phyloP scores from a whole-genome alignment of 2,888 invertebrate species.

The Athalia circularis region DNA sequence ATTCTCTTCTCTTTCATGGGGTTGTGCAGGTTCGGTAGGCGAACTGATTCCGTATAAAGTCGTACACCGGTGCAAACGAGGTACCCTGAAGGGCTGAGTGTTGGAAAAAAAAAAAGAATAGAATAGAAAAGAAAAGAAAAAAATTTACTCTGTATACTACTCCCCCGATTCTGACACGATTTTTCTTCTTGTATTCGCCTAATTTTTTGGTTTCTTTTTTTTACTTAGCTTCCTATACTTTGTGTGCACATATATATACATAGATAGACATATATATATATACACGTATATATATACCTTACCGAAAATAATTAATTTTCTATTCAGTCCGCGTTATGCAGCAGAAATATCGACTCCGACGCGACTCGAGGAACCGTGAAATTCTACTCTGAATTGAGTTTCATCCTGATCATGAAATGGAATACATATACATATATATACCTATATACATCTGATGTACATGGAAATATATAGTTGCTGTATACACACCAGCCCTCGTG shows the following conservation, averaged over 20 bases:
- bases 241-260: not conserved
- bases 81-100: not conserved
- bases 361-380: conserved; percentile 49
- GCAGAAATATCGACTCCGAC: conserved; percentile 46
- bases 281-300: conserved; percentile 1
- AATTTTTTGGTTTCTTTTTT: not conserved
- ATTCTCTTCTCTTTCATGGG: not conserved
- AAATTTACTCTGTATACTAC: too few species aligned
- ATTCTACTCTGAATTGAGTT: conserved; percentile 48
- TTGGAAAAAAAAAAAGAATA: not conserved
- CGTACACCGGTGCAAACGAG: conserved; percentile 48
- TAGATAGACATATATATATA: not conserved
- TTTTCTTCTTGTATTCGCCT: not conserved
- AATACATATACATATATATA: not conserved
- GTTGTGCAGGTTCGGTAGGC: conserved; percentile 3
- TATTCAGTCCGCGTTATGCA: conserved; percentile 46
- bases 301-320: conserved; percentile 51
- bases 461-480: conserved; percentile 9
- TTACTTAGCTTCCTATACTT: conserved; percentile 6
- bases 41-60: conserved; percentile 45
- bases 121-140: not conserved
- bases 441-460: not conserved
- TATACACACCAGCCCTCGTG: not conserved
- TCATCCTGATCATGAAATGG: conserved; percentile 29
- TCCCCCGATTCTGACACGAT: not conserved